Evolutionary conservation across 2,888 invertebrate genomes (phyloP), one percentile per base, ranked within the genome.

Genomic region (Dascillus cervinus): DNA sequence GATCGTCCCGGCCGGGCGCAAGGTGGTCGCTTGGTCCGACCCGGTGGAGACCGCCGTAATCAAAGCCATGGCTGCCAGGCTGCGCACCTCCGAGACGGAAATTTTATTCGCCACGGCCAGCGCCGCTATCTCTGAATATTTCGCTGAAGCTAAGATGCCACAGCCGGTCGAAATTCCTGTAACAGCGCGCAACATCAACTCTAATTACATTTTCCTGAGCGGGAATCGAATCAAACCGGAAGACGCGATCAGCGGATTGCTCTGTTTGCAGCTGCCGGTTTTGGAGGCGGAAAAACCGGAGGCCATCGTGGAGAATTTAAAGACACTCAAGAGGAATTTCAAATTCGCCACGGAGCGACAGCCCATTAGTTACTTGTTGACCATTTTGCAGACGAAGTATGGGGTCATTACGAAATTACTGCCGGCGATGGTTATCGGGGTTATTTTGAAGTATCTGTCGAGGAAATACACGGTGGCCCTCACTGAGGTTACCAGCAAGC

Each of bases 11-110:
- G 80, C 80, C 52, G 82, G 82, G 2, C 66, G 82, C 40, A 82
- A 83, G 66, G 77, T 79, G 1, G 74, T 79, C 2, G 73, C 79
- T 1, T 83, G 83, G 82, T 82, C 82, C 0, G 72, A 76, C 0
- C 72, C 77, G 0, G 71, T 82, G 0, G 65, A 75, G 4, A 61
- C 72, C 3, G 71, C 71, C 0, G 59, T 69, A 8, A 62, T 83
- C 4, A 70, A 70, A 28, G 67, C 71, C 15, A 73, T 79, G 3
- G 72, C 77, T 0, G 66, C 66, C 5, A 70, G 72, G 1, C 70
- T 77, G 0, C 75, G 73, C 2, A 75, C 77, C 0, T 72, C 77
- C 0, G 71, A 76, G 24, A 73, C 77, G 0, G 82, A 81, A 52
- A 68, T 82, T 11, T 62, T 77, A 1, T 58, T 83, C 3, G 71